These are phyloP conservation scores for Lordiphosa mommai DNA, from an alignment of 1,140 invertebrate species.

Conservation along the genomic window DNA sequence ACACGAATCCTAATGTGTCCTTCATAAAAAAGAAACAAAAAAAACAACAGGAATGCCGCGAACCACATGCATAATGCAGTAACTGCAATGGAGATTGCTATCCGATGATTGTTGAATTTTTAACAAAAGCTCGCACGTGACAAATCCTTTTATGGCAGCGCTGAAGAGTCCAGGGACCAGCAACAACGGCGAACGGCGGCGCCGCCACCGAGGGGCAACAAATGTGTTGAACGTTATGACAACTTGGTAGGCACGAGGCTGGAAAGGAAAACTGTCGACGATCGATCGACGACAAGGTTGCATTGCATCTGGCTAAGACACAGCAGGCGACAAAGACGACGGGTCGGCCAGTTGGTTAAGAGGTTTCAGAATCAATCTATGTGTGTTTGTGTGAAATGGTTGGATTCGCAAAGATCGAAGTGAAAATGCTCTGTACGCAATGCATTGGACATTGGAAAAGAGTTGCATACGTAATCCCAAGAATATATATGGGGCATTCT, in stretches of 20 bases:
- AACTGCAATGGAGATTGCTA: slow-evolving; percentile 47
- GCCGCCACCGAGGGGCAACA: slow-evolving; percentile 36
- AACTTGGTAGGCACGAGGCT: slow-evolving; percentile 67
- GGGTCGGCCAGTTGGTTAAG: slow-evolving; percentile 7
- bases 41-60: slow-evolving; percentile 54
- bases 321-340: slow-evolving; percentile 47
- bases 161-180: slow-evolving; percentile 30
- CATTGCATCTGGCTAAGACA: slow-evolving; percentile 42
- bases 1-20: not conserved
- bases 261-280: slow-evolving; percentile 39
- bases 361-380: slow-evolving; percentile 8
- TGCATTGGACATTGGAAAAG: not conserved
- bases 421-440: not conserved
- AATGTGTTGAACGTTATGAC: slow-evolving; percentile 76
- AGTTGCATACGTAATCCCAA: no score
- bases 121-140: slow-evolving; percentile 79
- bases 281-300: slow-evolving; percentile 10
- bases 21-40: not conserved
- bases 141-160: slow-evolving; percentile 79
- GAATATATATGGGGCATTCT: no score
- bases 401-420: slow-evolving; percentile 1
- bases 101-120: slow-evolving; percentile 75
- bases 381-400: slow-evolving; percentile 2
- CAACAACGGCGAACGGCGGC: slow-evolving; percentile 8
- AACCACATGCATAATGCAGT: slow-evolving; percentile 71